These are phyloP conservation scores for Osedax frankpressi DNA, from an alignment of 2,888 invertebrate species.

Conservation along the genomic window DNA sequence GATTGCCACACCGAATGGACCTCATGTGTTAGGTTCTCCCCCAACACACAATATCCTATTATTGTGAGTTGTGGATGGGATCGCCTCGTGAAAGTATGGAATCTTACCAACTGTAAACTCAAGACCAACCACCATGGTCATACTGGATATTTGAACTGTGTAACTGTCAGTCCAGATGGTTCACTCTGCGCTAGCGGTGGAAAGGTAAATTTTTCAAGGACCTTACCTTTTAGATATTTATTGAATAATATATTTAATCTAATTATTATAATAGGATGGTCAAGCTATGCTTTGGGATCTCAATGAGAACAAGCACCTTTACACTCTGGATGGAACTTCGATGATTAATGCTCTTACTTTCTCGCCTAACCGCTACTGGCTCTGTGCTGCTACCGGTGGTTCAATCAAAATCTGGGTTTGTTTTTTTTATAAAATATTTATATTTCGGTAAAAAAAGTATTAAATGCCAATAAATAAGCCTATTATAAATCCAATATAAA, in stretches of 20 bases:
- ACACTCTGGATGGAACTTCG: constrained; percentile 94
- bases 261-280: constrained; percentile 59
- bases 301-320: constrained; percentile 96
- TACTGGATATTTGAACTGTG: constrained; percentile 90
- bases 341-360: constrained; percentile 95
- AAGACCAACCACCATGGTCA: constrained; percentile 97
- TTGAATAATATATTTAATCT: neutral
- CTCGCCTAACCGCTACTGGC: constrained; percentile 98
- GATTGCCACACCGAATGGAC: constrained; percentile 93
- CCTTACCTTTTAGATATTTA: neutral
- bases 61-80: constrained; percentile 99
- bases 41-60: constrained; percentile 92
- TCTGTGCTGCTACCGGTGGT: constrained; percentile 95
- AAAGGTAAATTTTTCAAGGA: constrained; percentile 52
- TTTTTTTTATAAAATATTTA: too few species aligned
- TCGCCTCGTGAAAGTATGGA: constrained; percentile 94
- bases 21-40: constrained; percentile 94
- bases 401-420: constrained; percentile 92
- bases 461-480: too few species aligned
- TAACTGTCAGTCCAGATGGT: constrained; percentile 97
- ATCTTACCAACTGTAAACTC: constrained; percentile 90
- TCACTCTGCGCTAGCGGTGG: constrained; percentile 98
- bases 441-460: too few species aligned
- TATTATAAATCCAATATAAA: too few species aligned
- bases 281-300: constrained; percentile 99